phyloP scores from a whole-genome alignment of 2,888 invertebrate species.

The Saturnia japonica region DNA sequence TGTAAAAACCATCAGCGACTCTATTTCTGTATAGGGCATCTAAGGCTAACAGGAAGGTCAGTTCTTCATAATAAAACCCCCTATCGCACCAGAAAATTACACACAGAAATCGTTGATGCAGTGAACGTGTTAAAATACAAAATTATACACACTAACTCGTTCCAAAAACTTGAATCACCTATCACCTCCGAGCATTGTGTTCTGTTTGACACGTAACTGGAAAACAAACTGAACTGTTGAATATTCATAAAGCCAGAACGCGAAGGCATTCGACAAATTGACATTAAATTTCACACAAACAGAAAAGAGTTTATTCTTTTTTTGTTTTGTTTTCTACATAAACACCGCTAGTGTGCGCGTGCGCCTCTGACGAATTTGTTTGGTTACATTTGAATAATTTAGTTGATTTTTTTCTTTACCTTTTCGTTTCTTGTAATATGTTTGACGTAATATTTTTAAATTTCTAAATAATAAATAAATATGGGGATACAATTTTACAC shows the following conservation, averaged over 20 bases:
- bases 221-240: constrained; percentile 58
- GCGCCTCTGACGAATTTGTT: constrained; percentile 55
- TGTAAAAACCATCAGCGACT: too few relatives aligned
- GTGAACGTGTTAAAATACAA: constrained; percentile 12
- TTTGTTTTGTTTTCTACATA: constrained; percentile 47
- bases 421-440: neutral
- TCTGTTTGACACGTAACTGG: constrained; percentile 25
- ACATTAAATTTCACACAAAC: constrained; percentile 79
- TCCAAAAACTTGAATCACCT: constrained; percentile 28
- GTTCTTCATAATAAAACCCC: too few relatives aligned
- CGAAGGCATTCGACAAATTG: constrained; percentile 70
- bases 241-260: constrained; percentile 65
- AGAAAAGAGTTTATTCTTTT: constrained; percentile 30
- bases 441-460: neutral
- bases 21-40: too few relatives aligned
- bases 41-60: too few relatives aligned
- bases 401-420: neutral
- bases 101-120: neutral
- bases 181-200: constrained; percentile 35
- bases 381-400: constrained; percentile 61
- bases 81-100: neutral
- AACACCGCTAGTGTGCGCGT: constrained; percentile 39
- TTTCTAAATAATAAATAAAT: too few relatives aligned
- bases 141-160: constrained; percentile 18
- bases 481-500: too few relatives aligned